Conservation (phyloP, 2,888 invertebrate genomes). For the Syrphus vitripennis region DNA sequence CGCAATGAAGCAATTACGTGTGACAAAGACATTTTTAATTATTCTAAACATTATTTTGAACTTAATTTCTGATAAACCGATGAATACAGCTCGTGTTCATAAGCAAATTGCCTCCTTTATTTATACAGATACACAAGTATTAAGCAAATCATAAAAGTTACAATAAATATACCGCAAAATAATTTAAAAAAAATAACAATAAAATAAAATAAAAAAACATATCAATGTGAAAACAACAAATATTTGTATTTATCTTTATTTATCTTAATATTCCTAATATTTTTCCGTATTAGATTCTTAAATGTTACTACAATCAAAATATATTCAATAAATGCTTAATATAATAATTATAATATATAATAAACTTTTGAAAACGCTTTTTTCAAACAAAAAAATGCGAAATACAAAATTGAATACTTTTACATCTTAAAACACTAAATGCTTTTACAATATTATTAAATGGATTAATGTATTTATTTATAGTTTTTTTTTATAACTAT, state of each 20-base stretch:
- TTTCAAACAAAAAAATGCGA: conserved; percentile 2
- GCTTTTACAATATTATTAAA: conserved; percentile 27
- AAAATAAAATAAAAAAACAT: not conserved
- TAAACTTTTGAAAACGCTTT: not conserved
- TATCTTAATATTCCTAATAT: conserved; percentile 39
- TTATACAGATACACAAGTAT: too few species aligned
- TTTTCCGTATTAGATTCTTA: conserved; percentile 33
- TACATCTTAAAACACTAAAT: conserved; percentile 36
- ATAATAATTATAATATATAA: not conserved
- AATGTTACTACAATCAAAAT: conserved; percentile 3
- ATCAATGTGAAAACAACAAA: not conserved
- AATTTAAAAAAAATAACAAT: too few species aligned
- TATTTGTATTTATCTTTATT: conserved; percentile 40
- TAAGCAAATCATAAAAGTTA: too few species aligned
- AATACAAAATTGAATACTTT: conserved; percentile 60
- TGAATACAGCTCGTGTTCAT: too few species aligned
- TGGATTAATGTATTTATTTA: conserved; percentile 20
- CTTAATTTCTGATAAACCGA: too few species aligned
- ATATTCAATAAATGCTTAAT: conserved; percentile 11
- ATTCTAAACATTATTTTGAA: too few species aligned
- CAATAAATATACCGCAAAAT: too few species aligned
- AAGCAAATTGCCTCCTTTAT: too few species aligned
- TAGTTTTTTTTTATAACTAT: conserved; percentile 3
- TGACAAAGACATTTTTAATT: too few species aligned
- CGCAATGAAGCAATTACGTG: too few species aligned